These are phyloP conservation scores for Aphrophora alni DNA, from an alignment of 2,888 invertebrate species.

Conservation along the genomic window DNA sequence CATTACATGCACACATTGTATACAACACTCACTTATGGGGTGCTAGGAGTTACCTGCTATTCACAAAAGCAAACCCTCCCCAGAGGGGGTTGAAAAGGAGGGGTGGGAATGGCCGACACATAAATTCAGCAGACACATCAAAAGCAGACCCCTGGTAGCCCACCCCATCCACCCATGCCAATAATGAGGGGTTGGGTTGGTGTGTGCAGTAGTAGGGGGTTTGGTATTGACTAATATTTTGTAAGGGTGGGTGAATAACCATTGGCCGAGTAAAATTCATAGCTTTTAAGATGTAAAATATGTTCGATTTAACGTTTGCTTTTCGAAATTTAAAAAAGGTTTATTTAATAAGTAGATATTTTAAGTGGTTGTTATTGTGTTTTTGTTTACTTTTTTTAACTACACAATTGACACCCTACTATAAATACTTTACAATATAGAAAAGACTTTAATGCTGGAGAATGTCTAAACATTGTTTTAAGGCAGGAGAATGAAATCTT, in stretches of 20 bases:
- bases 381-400: too few relatives aligned
- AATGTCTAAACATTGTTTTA: too few relatives aligned
- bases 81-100: neutral
- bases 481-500: too few relatives aligned
- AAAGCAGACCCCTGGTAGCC: conserved; percentile 28
- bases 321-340: too few relatives aligned
- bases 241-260: neutral
- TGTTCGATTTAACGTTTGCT: neutral
- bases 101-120: conserved; percentile 32
- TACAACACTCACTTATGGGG: neutral
- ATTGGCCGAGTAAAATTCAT: neutral
- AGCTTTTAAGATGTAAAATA: neutral
- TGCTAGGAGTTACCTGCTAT: neutral
- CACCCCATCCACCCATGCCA: conserved; percentile 46
- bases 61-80: conserved; percentile 4
- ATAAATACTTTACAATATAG: too few relatives aligned
- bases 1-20: neutral
- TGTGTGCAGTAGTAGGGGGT: conserved; percentile 42
- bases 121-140: conserved; percentile 39
- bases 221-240: conserved; percentile 35
- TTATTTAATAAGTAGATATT: too few relatives aligned
- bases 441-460: too few relatives aligned
- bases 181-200: conserved; percentile 29
- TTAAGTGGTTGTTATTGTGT: too few relatives aligned
- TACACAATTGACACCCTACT: too few relatives aligned